Evolutionary conservation across 2,113 vertebrate species (phyloP).

Genomic region (Callionymus lyra): DNA sequence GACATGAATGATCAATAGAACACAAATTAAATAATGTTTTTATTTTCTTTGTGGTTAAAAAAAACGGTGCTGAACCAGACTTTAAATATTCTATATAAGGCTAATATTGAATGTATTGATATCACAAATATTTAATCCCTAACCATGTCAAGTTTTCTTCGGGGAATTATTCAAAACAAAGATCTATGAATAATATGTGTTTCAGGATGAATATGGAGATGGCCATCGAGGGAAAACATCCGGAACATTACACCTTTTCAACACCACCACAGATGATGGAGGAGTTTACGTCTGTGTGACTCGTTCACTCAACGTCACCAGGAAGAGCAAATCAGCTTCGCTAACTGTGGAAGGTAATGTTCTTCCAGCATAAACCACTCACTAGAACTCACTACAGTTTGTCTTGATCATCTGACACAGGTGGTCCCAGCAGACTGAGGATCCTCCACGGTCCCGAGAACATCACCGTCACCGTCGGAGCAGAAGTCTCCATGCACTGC

Average conservation of each 20-base stretch:
- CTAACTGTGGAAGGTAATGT: conserved; percentile 56
- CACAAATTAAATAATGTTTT: no score
- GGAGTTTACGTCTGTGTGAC: conserved; percentile 64
- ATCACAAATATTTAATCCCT: no score
- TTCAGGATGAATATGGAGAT: conserved; percentile 66
- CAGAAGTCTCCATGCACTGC: conserved; percentile 56
- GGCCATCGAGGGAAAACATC: conserved; percentile 64
- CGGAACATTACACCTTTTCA: conserved; percentile 57
- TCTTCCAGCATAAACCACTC: neutral
- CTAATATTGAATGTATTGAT: no score
- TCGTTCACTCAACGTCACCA: conserved; percentile 51
- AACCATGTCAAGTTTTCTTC: no score
- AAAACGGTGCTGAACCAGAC: no score
- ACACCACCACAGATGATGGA: conserved; percentile 56
- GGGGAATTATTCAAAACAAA: no score
- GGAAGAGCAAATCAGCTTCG: conserved; percentile 49
- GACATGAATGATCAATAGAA: no score
- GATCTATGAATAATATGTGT: neutral
- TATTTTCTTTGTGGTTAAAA: no score
- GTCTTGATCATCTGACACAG: conserved; percentile 24
- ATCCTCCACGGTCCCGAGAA: conserved; percentile 61
- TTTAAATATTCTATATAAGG: no score
- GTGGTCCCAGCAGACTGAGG: conserved; percentile 34
- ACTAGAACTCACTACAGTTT: neutral
- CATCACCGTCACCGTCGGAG: conserved; percentile 54